Evolutionary conservation across 2,888 invertebrate genomes (phyloP), one percentile per base, ranked within the genome.

Genomic region (Spisula subtruncata): DNA sequence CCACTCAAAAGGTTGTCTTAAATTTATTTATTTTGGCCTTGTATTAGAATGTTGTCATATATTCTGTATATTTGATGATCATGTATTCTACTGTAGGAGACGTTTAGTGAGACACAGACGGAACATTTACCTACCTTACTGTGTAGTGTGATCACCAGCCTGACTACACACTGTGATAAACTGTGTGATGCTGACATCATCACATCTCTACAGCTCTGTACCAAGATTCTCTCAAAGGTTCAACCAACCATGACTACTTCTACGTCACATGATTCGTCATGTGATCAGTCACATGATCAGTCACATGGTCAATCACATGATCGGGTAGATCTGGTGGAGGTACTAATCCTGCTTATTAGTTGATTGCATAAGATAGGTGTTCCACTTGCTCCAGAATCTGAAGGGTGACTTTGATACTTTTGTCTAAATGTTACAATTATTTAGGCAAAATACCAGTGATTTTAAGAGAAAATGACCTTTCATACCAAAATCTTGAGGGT

Each of bases 71-170:
- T n/a, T n/a, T n/a, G n/a, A n/a, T n/a, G n/a, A n/a, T 16, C 51
- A 51, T 51, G 5, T 32, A 8, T 29, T 71, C 29, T 71, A 80
- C 84, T 92, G 20, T 93, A 97, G 94, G 98, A 98, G 96, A 98
- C 98, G 83, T 98, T 98, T 94, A 97, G 98, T 83, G 98, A 98
- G 96, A 98, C 98, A 35, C 98, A 98, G 12, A 98, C 98, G 14
- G 98, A 98, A 93, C 98, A 98, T 96, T 97, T 98, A 87, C 98
- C 98, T n/a, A 97, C 98, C 94, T 97, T 98, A 87, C 98, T 98
- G 94, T 97, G 98, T n/a, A 97, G 98, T 93, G 97, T 98, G 80
- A 97, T 98, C 32, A 97, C 97, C 83, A 97, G 97, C 89, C 96
- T 98, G 71, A 97, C 97, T 1, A 96, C 97, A 4, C 97, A 98